Conservation (phyloP, 2,113 vertebrate species). For the Perognathus longimembris region DNA sequence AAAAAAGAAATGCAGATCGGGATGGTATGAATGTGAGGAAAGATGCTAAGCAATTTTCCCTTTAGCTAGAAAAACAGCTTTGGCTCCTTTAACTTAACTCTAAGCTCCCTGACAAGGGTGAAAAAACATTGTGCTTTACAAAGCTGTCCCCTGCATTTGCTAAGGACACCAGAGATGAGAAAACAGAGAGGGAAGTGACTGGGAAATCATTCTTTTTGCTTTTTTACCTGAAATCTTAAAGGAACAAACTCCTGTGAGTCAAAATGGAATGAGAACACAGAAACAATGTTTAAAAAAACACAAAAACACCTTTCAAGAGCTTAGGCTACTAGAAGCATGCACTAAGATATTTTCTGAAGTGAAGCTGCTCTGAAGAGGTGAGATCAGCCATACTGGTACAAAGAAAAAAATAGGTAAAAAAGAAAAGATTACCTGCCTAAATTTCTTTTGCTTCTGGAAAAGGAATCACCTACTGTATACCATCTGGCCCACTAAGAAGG, state of each 20-base stretch:
- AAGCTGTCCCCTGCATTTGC: background rate
- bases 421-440: background rate
- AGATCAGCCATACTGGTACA: background rate
- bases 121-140: background rate
- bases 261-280: background rate
- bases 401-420: slow-evolving; percentile 44
- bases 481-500: slow-evolving; percentile 22
- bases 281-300: background rate
- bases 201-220: background rate
- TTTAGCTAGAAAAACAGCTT: background rate
- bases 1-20: background rate
- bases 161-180: background rate
- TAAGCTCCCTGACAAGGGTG: background rate
- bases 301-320: background rate
- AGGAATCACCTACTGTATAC: slow-evolving; percentile 48
- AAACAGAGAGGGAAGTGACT: background rate
- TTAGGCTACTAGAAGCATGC: too few relatives aligned
- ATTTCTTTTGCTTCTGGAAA: background rate
- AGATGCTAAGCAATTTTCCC: background rate
- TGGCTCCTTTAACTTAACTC: slow-evolving; percentile 62
- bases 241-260: background rate
- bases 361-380: background rate
- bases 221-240: background rate
- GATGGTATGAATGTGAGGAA: background rate
- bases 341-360: background rate